Percentiles rank a stretch among this genome's conserved stretches.
These are phyloP conservation scores for Larimichthys polyactis DNA, from an alignment of 2,113 vertebrate species.

Conservation along the genomic window DNA sequence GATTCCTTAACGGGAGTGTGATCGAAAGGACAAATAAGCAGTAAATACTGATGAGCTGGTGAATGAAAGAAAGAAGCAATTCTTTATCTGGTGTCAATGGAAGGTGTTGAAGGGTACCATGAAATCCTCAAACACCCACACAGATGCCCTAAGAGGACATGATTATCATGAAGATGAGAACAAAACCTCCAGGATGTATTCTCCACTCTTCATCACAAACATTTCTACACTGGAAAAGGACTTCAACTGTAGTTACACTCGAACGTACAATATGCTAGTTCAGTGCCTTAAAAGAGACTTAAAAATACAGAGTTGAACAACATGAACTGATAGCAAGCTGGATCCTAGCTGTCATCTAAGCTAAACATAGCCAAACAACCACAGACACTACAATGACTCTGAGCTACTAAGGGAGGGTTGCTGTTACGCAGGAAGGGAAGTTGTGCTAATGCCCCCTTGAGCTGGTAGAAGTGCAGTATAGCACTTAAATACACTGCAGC, in stretches of 20 bases:
- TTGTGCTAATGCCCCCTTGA: background rate
- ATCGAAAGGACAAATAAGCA: slow-evolving; percentile 7
- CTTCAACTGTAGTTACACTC: background rate
- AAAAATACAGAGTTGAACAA: background rate
- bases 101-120: background rate
- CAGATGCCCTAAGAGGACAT: background rate
- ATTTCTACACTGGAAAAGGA: slow-evolving; percentile 30
- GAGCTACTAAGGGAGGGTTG: background rate
- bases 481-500: background rate
- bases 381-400: background rate
- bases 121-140: background rate
- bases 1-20: background rate
- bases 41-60: background rate
- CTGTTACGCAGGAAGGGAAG: background rate
- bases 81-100: background rate
- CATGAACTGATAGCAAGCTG: background rate
- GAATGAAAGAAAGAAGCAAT: slow-evolving; percentile 1
- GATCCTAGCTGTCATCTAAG: slow-evolving; percentile 23
- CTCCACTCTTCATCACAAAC: slow-evolving; percentile 4
- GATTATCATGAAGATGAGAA: background rate
- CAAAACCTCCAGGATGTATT: background rate
- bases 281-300: background rate
- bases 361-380: background rate
- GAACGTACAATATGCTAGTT: background rate
- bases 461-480: background rate